These are phyloP conservation scores for Myiozetetes cayanensis DNA, from an alignment of 2,113 vertebrate genomes.

Conservation along the genomic window DNA sequence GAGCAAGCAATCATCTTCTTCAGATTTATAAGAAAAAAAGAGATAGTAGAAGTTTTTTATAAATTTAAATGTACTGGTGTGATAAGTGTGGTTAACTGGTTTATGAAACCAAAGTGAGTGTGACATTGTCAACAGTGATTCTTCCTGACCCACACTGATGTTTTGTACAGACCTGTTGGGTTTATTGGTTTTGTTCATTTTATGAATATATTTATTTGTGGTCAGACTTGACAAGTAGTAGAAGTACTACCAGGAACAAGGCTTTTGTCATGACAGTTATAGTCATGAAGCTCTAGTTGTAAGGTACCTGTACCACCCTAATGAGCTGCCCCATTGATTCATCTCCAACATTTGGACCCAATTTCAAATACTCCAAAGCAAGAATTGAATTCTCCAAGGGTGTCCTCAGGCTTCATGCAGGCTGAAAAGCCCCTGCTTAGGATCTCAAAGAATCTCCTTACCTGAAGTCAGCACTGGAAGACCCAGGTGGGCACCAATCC, in stretches of 20 bases:
- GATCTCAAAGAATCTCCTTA: background rate
- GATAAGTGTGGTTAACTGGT: background rate
- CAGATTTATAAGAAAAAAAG: background rate
- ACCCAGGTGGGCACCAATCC: background rate
- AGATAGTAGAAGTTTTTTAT: background rate
- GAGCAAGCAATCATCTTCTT: background rate
- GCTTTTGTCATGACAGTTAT: background rate
- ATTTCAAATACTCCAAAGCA: background rate
- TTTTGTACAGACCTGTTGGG: background rate
- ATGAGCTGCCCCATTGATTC: background rate
- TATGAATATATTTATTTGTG: background rate
- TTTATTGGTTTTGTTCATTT: background rate
- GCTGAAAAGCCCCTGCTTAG: background rate
- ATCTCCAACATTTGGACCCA: fast-evolving
- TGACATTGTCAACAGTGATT: background rate
- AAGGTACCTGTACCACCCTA: background rate
- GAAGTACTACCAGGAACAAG: background rate
- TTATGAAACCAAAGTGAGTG: background rate
- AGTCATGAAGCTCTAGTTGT: background rate
- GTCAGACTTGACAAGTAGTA: background rate
- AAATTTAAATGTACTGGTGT: background rate
- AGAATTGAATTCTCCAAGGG: background rate
- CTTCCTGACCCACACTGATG: background rate
- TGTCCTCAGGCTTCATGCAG: background rate
- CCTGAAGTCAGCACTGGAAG: background rate